A percentile compares a stretch with the other conserved stretches of the same genome.
Evolutionary conservation across 2,888 invertebrate genomes (phyloP).

Genomic region (Cecidostiba fungosa): DNA sequence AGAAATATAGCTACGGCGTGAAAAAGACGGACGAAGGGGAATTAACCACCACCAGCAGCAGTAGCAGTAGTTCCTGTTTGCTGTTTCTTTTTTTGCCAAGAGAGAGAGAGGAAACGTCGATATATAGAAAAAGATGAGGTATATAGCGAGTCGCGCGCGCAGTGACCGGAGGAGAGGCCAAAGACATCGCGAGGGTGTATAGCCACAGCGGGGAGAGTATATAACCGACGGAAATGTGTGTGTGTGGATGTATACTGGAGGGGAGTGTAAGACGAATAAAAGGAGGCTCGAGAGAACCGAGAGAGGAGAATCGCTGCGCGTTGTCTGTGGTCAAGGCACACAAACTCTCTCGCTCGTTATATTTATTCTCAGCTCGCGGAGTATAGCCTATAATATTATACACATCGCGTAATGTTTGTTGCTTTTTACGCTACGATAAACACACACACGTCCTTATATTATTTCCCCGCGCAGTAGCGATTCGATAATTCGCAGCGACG

Average conservation of each 20-base stretch:
- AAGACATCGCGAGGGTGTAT: slow-evolving; percentile 60
- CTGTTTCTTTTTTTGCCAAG: too few relatives aligned
- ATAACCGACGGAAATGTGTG: too few relatives aligned
- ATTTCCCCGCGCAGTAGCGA: too few relatives aligned
- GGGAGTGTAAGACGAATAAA: slow-evolving; percentile 56
- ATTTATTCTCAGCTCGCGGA: too few relatives aligned
- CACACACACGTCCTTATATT: too few relatives aligned
- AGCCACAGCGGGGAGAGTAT: slow-evolving; percentile 14
- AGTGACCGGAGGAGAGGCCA: slow-evolving; percentile 52
- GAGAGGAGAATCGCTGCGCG: background rate
- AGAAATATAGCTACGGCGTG: background rate
- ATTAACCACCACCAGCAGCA: slow-evolving; percentile 46
- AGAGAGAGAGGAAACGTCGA: slow-evolving; percentile 51
- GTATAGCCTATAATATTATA: too few relatives aligned
- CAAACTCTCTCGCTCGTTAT: too few relatives aligned
- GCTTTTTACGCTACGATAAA: too few relatives aligned
- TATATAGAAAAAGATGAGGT: slow-evolving; percentile 62
- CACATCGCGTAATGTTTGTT: too few relatives aligned
- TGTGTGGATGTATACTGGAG: background rate
- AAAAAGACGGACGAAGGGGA: slow-evolving; percentile 19
- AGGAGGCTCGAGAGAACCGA: slow-evolving; percentile 42
- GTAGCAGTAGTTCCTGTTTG: background rate
- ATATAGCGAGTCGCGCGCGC: slow-evolving; percentile 33
- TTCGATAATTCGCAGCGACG: too few relatives aligned
- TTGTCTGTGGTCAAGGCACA: slow-evolving; percentile 57